phyloP scores from a whole-genome alignment of 2,888 invertebrate species.

The Dicranocentrus wangi region DNA sequence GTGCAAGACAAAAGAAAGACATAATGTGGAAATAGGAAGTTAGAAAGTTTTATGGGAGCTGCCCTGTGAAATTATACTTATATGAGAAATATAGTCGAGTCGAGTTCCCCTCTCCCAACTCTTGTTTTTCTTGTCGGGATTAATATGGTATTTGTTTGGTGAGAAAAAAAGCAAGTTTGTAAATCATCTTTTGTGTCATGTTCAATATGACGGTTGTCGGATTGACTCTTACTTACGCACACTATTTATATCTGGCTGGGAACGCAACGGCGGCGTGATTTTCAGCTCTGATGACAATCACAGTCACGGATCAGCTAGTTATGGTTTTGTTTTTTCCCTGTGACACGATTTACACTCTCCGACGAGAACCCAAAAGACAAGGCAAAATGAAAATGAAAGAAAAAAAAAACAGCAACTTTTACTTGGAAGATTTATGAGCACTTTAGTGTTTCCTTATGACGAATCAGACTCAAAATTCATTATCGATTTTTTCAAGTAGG shows the following conservation, averaged over 20 bases:
- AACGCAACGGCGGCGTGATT: constrained; percentile 11
- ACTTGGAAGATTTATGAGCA: not conserved
- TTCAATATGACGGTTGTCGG: not conserved
- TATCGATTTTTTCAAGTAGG: constrained; percentile 1
- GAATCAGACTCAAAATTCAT: constrained; percentile 16
- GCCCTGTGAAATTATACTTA: constrained; percentile 48
- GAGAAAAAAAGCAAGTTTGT: constrained; percentile 19
- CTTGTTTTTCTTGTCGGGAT: constrained; percentile 9
- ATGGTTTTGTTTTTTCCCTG: not conserved
- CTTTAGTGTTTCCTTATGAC: not conserved
- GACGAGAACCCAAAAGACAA: too few species aligned
- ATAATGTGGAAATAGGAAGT: constrained; percentile 29
- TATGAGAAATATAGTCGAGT: constrained; percentile 39
- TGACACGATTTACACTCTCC: constrained; percentile 3
- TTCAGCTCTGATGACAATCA: constrained; percentile 29
- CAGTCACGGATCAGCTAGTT: constrained; percentile 30
- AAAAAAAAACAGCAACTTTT: constrained; percentile 16
- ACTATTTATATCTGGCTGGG: constrained; percentile 21
- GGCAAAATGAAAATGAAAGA: not conserved
- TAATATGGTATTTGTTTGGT: not conserved
- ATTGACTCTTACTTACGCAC: too few species aligned
- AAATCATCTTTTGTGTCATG: constrained; percentile 30
- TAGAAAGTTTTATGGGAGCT: constrained; percentile 54
- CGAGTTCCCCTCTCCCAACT: not conserved
- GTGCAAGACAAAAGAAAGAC: too few species aligned